These are phyloP conservation scores for Hedya salicella DNA, from an alignment of 2,888 invertebrate genomes.

Conservation along the genomic window DNA sequence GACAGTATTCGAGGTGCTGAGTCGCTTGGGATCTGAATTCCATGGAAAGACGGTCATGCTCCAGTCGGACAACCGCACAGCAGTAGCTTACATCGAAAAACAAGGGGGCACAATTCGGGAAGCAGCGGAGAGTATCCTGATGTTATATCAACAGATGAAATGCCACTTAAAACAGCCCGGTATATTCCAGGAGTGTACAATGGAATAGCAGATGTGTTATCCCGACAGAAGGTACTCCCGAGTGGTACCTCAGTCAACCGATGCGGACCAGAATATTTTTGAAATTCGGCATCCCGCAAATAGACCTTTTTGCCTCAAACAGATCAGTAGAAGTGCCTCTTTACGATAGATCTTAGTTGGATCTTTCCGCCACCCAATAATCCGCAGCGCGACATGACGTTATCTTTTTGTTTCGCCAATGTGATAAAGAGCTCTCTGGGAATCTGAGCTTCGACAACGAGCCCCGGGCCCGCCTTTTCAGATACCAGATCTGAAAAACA, in stretches of 20 bases:
- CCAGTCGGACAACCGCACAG: constrained; percentile 7
- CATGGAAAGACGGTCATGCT: background rate
- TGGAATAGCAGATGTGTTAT: background rate
- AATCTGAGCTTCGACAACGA: no score
- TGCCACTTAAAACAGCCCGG: background rate
- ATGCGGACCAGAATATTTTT: no score
- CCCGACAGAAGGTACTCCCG: background rate
- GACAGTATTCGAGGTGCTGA: background rate
- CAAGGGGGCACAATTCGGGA: background rate
- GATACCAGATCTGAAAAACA: no score
- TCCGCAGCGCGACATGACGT: no score
- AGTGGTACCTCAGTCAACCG: background rate
- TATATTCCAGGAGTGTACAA: background rate
- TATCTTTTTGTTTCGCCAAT: no score
- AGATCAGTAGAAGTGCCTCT: no score
- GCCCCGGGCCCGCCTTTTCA: no score
- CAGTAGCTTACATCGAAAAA: background rate
- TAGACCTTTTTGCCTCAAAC: no score
- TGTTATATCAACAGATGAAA: background rate
- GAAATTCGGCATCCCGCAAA: no score
- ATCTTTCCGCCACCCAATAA: no score
- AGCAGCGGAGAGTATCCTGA: background rate
- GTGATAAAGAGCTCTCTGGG: no score
- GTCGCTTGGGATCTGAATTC: background rate
- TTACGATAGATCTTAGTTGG: no score